Percentiles rank a stretch among this genome's conserved stretches.
phyloP scores from a whole-genome alignment of 2,797 vertebrate genomes.

The Hemibagrus guttatus region DNA sequence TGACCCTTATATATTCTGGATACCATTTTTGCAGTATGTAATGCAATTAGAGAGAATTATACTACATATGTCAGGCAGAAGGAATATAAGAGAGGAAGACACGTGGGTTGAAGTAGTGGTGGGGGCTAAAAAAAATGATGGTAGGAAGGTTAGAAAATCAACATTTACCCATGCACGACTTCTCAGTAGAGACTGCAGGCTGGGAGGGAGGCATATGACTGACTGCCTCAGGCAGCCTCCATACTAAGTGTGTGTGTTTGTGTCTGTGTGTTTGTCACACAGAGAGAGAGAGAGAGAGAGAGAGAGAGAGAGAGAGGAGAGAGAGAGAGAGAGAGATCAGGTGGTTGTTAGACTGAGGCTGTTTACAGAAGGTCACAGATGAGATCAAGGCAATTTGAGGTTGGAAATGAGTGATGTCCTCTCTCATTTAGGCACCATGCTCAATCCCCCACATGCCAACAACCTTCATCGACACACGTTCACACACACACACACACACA shows the following conservation, averaged over 20 bases:
- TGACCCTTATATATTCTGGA: not conserved
- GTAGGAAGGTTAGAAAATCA: not conserved
- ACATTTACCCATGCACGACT: constrained; percentile 26
- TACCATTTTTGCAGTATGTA: not conserved
- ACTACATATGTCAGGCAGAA: not conserved
- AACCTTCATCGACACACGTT: constrained; percentile 43
- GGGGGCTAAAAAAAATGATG: not conserved
- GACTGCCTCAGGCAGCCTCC: constrained; percentile 21
- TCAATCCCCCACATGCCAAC: constrained; percentile 57
- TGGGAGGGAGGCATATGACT: not conserved
- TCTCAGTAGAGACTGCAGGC: constrained; percentile 8
- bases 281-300: not conserved
- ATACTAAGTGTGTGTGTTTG: constrained; percentile 30
- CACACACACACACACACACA: constrained; percentile 52
- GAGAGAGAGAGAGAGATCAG: constrained; percentile 31
- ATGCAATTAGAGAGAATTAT: not conserved
- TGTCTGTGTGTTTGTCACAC: constrained; percentile 14
- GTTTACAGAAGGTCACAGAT: constrained; percentile 77
- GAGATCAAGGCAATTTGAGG: constrained; percentile 81
- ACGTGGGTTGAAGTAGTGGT: not conserved
- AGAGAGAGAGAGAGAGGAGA: constrained; percentile 5
- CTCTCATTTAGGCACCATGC: constrained; percentile 73
- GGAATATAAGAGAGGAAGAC: not conserved
- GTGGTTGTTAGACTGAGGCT: constrained; percentile 60
- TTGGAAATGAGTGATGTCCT: constrained; percentile 80